Evolutionary conservation across 64 coral and sea anemone genomes (phyloP), one percentile per base, ranked within the genome.

Genomic region (Acropora tenuis): DNA sequence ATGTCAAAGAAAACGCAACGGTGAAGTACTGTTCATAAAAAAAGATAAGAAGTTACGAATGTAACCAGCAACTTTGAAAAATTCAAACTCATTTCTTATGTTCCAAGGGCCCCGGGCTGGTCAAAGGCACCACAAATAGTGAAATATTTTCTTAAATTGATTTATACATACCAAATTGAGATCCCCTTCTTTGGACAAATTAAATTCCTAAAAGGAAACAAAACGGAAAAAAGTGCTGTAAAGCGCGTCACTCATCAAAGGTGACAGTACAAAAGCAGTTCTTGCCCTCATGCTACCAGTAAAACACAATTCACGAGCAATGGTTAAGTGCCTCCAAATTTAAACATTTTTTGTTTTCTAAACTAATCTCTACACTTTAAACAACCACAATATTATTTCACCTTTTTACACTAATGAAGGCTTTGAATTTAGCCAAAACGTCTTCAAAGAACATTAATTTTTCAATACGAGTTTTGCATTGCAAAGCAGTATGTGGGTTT

Each of bases 1-100:
- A 74, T 82, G 79, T 50, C 58, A 91, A 41, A 55, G 49, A 66
- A 69, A 71, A 65, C 16, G 78, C 73, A 73, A 91, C 80, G 18
- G 80, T 91, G 18, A 91, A 91, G 58, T 84, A 91, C 89, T 91
- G 48, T 47, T 5, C 0, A 50, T 49, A 74, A 87, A 17, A 76
- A 57, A 87, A 19, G 60, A 63, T 41, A 18, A 4, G 9, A 41
- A 42, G 40, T 15, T 10, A 11, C 41, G 43, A 44, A 7, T 2
- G 30, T 19, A 3, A 88, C 45, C 40, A 77, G 45, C 8, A 1
- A 44, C 44, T 45, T 43, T 76, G 15, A 47, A 1, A 45, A 15
- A 15, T 19, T 40, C 42, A 55, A 55, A 55, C 52, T 55, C 5
- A 55, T 5, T 78, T 12, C 15, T 79, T 44, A 20, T 2, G 4